A percentile compares a stretch with the other conserved stretches of the same genome.
These are phyloP conservation scores for Spea hammondii DNA, from an alignment of 2,797 vertebrate species.

Conservation along the genomic window DNA sequence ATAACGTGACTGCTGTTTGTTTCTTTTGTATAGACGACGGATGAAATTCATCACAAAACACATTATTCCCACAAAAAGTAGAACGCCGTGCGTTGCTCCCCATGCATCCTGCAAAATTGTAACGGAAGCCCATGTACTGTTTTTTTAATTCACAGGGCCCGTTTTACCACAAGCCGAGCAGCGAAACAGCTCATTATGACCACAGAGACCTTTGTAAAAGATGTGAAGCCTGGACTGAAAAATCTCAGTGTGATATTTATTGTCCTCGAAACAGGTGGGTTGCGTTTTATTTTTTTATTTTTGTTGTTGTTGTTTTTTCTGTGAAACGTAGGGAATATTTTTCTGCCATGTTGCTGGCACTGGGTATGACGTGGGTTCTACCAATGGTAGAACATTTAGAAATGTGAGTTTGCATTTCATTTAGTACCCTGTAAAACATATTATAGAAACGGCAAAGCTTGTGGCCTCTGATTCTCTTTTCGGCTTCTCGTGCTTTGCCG, in stretches of 20 bases:
- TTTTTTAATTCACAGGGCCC: slow-evolving; percentile 14
- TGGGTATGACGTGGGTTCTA: too few relatives aligned
- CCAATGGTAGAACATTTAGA: too few relatives aligned
- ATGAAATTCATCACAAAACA: too few relatives aligned
- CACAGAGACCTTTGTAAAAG: slow-evolving; percentile 80
- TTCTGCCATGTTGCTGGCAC: background rate
- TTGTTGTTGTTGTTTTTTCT: background rate
- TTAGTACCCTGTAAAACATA: too few relatives aligned
- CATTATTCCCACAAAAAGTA: too few relatives aligned
- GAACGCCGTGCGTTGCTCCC: background rate
- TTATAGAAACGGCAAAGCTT: too few relatives aligned
- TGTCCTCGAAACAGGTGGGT: slow-evolving; percentile 79
- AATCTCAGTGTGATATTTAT: slow-evolving; percentile 83
- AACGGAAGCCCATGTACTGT: background rate
- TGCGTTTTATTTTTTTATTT: too few relatives aligned
- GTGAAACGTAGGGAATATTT: background rate
- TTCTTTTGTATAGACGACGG: too few relatives aligned
- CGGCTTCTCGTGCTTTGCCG: too few relatives aligned
- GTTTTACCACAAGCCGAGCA: background rate
- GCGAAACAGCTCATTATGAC: slow-evolving; percentile 63
- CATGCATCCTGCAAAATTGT: background rate
- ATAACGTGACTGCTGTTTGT: too few relatives aligned
- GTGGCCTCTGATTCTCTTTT: too few relatives aligned
- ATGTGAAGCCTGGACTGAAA: slow-evolving; percentile 82
- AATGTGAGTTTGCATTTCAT: too few relatives aligned